These are phyloP conservation scores for Nymphicus hollandicus DNA, from an alignment of 2,113 vertebrate species.

Conservation along the genomic window DNA sequence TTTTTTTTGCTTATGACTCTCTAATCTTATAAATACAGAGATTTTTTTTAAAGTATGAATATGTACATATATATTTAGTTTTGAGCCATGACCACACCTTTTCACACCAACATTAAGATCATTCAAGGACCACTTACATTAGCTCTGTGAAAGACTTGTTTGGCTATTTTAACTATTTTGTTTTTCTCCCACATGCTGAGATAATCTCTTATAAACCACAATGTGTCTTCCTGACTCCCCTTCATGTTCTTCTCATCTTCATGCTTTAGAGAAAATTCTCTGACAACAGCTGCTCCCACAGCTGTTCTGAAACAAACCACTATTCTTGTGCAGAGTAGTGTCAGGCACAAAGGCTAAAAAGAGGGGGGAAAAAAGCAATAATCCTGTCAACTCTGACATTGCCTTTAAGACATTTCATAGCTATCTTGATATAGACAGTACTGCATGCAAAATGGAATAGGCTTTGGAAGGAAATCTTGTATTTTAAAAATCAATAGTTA, in stretches of 20 bases:
- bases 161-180: not conserved
- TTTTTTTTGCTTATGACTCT: not conserved
- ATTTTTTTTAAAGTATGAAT: not conserved
- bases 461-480: not conserved
- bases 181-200: not conserved
- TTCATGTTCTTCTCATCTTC: not conserved
- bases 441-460: not conserved
- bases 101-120: not conserved
- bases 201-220: not conserved
- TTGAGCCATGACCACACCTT: not conserved
- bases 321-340: not conserved
- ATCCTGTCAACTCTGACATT: not conserved
- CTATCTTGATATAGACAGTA: not conserved
- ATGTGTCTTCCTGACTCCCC: not conserved
- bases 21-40: not conserved
- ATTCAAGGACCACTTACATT: not conserved
- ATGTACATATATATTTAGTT: not conserved
- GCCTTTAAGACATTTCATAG: not conserved
- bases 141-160: not conserved
- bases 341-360: not conserved
- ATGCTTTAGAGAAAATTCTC: not conserved
- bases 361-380: rapidly evolving
- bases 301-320: not conserved
- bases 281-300: not conserved
- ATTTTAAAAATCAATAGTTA: not conserved